Evolutionary conservation across 2,113 vertebrate genomes (phyloP), one percentile per base, ranked within the genome.

Genomic region (Ictalurus punctatus): DNA sequence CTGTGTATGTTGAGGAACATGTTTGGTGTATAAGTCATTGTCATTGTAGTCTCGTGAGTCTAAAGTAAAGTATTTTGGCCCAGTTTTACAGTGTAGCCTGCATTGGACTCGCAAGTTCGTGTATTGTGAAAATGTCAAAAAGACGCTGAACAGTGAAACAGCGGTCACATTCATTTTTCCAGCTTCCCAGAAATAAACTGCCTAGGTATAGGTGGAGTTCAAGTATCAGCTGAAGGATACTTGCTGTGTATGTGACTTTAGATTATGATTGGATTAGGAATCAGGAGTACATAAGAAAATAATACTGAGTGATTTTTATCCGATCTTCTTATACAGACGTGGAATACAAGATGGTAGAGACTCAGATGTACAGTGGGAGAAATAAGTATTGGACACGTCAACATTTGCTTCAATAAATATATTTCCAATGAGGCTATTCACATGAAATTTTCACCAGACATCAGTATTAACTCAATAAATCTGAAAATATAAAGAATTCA

Each of bases 1-100:
- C 91, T 90, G 88, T 89, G 87, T 92, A 90, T 84, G 90, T 90
- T 88, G 88, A 91, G 52, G 67, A 61, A 67, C 86, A 88, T 74
- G n/a, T 87, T 87, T 85, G 81, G 59, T 69, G 89, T 84, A 69
- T 91, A 84, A 63, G 85, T 84, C 87, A 85, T 80, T 91, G 89
- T 85, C 89, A 87, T 78, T 79, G 63, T 34, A 80, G 86, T 89
- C 86, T 84, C 27, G 25, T 86, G 83, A 88, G 83, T 37, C 27
- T 61, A 83, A 86, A 87, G 83, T 86, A 73, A 86, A 88, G 83
- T 19, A 86, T 87, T 84, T 83, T 34, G 80, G 69, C 65, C 63
- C 82, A 48, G 48, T 65, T 91, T 86, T 56, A 88, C 73, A 78
- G 65, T 30, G 23, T 37, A 65, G 40, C 27, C 61, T 80, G 30